Conservation (phyloP, 2,888 invertebrate genomes). For the Latrodectus elegans region DNA sequence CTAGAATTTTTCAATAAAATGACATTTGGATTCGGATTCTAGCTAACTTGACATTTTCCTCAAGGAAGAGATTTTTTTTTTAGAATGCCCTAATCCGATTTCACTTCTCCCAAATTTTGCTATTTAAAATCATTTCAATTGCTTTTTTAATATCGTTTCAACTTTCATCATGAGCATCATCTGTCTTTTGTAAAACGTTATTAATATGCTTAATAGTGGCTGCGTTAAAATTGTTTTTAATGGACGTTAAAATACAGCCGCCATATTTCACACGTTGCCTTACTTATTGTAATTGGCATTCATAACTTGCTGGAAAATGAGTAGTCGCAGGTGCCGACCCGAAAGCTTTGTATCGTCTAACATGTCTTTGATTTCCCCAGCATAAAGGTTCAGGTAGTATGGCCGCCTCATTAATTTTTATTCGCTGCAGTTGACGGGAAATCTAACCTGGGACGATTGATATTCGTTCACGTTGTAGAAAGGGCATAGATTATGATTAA, state of each 20-base stretch:
- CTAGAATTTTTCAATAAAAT: too few species aligned
- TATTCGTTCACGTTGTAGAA: too few species aligned
- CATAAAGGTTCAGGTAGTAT: constrained; percentile 25
- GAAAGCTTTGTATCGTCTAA: constrained; percentile 26
- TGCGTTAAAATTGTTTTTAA: constrained; percentile 26
- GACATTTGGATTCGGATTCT: too few species aligned
- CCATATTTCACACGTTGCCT: constrained; percentile 31
- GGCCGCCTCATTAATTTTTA: constrained; percentile 43
- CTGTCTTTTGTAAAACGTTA: too few species aligned
- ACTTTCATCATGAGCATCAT: too few species aligned
- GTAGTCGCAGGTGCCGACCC: constrained; percentile 32
- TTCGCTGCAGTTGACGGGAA: constrained; percentile 35
- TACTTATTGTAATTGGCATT: constrained; percentile 24
- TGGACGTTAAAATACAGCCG: constrained; percentile 41
- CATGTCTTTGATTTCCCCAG: constrained; percentile 13
- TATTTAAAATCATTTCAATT: too few species aligned
- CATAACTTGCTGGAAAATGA: constrained; percentile 42
- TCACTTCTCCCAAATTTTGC: too few species aligned
- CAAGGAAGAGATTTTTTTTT: too few species aligned
- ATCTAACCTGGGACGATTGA: constrained; percentile 15
- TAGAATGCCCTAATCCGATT: too few species aligned
- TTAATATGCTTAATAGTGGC: constrained; percentile 16
- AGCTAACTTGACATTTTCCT: too few species aligned
- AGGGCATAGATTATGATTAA: too few species aligned
- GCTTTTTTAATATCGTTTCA: too few species aligned